Percentiles rank a stretch among this genome's conserved stretches.
phyloP scores from a whole-genome alignment of 2,888 invertebrate genomes.

The Euplagia quadripunctaria region DNA sequence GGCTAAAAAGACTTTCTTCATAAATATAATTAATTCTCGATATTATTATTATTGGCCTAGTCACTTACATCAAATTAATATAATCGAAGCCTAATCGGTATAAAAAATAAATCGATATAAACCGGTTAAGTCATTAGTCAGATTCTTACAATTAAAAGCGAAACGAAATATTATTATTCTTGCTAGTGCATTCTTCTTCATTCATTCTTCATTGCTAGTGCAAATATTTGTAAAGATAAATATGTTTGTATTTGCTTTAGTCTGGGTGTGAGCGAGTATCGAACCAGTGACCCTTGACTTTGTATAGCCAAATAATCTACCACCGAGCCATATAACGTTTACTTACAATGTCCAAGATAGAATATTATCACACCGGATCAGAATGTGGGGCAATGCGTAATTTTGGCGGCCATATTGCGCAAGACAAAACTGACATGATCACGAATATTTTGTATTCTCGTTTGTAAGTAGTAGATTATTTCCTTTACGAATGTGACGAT shows the following conservation, averaged over 20 bases:
- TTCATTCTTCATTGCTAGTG: no score
- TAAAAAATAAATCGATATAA: no score
- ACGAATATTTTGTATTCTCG: background rate
- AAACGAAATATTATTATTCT: no score
- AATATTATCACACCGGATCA: constrained; percentile 9
- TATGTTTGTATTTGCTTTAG: background rate
- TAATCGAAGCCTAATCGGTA: no score
- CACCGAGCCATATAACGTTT: background rate
- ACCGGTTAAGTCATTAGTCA: no score
- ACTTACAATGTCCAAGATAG: background rate
- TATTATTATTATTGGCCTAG: no score
- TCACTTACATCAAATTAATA: no score
- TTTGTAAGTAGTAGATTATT: background rate
- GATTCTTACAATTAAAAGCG: no score
- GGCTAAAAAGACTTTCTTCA: background rate
- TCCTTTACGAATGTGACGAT: background rate
- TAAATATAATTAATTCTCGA: background rate
- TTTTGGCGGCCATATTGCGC: constrained; percentile 31
- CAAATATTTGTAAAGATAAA: background rate
- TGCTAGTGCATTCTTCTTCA: no score
- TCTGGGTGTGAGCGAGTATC: background rate
- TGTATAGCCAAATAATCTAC: background rate
- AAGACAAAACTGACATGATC: background rate
- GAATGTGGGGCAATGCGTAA: constrained; percentile 29
- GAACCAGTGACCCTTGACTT: background rate